A percentile compares a stretch with the other conserved stretches of the same genome.
Conservation (phyloP, 2,797 vertebrate species). For the Tragopan temminckii region DNA sequence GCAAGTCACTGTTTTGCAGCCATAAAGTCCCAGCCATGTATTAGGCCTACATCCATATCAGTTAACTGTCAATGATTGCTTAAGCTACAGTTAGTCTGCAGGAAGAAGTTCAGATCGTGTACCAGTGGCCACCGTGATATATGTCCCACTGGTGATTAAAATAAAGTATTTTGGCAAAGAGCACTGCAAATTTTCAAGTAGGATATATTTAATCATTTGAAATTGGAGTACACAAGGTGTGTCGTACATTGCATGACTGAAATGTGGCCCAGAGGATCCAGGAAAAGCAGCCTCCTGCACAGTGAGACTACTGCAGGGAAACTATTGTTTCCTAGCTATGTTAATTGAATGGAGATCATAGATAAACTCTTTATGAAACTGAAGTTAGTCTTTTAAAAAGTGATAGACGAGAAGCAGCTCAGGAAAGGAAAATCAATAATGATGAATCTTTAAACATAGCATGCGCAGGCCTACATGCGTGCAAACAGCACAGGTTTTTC, state of each 20-base stretch:
- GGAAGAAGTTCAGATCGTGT: not conserved
- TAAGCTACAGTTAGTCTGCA: not conserved
- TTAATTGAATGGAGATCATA: not conserved
- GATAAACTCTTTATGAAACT: not conserved
- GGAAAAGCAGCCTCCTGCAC: not conserved
- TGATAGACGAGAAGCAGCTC: not conserved
- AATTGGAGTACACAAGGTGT: not conserved
- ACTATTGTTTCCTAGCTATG: not conserved
- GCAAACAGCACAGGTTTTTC: not conserved
- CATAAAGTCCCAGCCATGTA: not conserved
- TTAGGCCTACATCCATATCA: not conserved
- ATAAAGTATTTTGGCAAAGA: not conserved
- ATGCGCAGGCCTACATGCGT: fast-evolving
- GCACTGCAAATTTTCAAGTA: not conserved
- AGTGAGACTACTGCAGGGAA: not conserved
- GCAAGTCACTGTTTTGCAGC: not conserved
- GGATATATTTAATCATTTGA: not conserved
- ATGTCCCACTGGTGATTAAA: not conserved
- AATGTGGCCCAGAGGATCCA: not conserved
- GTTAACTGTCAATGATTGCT: not conserved
- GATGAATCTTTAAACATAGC: not conserved
- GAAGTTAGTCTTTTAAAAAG: not conserved
- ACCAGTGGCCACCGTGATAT: not conserved
- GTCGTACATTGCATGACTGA: not conserved
- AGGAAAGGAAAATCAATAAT: not conserved